These are phyloP conservation scores for Probaryconus sp. DNA, from an alignment of 1,140 invertebrate genomes.

Conservation along the genomic window DNA sequence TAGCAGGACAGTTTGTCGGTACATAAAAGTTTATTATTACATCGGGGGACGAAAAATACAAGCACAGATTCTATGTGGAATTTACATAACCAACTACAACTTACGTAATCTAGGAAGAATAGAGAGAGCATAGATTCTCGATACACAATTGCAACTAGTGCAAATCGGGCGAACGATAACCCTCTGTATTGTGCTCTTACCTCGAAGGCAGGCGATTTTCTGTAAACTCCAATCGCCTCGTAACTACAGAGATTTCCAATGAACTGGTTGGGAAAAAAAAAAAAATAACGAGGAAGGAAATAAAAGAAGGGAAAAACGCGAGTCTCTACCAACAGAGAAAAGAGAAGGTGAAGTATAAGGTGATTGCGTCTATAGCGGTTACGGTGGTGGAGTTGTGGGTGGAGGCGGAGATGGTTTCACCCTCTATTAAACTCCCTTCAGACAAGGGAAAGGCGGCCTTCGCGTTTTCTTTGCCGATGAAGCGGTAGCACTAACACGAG, in stretches of 20 bases:
- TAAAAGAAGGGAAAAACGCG: conserved; percentile 26
- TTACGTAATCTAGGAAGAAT: too few species aligned
- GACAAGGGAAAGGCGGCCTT: conserved; percentile 77
- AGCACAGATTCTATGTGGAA: too few species aligned
- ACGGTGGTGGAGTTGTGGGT: conserved; percentile 56
- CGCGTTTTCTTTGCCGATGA: conserved; percentile 67
- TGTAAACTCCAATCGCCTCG: conserved; percentile 38
- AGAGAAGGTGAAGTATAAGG: conserved; percentile 48
- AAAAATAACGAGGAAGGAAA: conserved; percentile 24
- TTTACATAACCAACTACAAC: too few species aligned
- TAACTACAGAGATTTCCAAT: conserved; percentile 51
- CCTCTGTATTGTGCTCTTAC: conserved; percentile 14
- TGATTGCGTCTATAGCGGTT: conserved; percentile 55
- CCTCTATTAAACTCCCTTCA: conserved; percentile 78
- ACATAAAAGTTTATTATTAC: too few species aligned
- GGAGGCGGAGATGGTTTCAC: conserved; percentile 75
- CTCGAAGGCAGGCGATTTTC: conserved; percentile 17
- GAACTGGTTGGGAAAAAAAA: conserved; percentile 41
- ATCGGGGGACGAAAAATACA: too few species aligned
- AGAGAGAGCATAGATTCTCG: neutral
- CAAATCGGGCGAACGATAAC: conserved; percentile 9
- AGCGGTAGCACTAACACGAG: conserved; percentile 56
- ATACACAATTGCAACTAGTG: conserved; percentile 8
- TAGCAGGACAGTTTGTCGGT: too few species aligned
- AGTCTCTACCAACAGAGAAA: conserved; percentile 30